Evolutionary conservation across 2,888 invertebrate genomes (phyloP), one percentile per base, ranked within the genome.

Genomic region (Phalera bucephala): DNA sequence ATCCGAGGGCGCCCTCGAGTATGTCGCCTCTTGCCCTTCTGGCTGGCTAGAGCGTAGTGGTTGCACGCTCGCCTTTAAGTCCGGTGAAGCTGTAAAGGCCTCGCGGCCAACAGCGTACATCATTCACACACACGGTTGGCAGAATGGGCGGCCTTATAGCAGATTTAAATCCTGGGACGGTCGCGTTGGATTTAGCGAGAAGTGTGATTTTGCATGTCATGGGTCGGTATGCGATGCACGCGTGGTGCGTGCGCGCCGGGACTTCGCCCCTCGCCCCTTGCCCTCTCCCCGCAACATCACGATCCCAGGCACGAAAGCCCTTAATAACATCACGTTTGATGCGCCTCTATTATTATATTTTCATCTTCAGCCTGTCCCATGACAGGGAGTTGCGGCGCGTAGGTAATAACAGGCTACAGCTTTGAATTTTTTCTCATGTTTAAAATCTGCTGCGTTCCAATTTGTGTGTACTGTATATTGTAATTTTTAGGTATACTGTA

Each of bases 251-350:
- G 79, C 75, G 76, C 74, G 72, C 69, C 65, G 68, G 28, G 48
- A 28, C 31, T 9, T 19, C 41, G 34, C 43, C 40, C 33, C 28
- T 34, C 32, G 31, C 31, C 23, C 34, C 3, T 5, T 5, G 3
- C 17, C 17, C 3, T 5, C 33, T 12, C 33, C 19, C 36, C 10
- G 12, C 46, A 45, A 52, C 66, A 73, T 82, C 74, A 56, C 62
- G 46, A 85, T 68, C 52, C 88, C 64, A 72, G 84, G 84, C 88
- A 89, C 90, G 88, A 75, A 78, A 71, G 64, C 73, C 74, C 75
- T 81, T 89, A 88, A 89, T 89, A 89, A 90, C 87, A 81, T 89
- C 90, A 89, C 90, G 90, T 90, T 88, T 89, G 87, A 90, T 90
- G 85, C 80, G 81, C 82, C 86, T 86, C 88, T 84, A 88, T 88